Evolutionary conservation across 2,113 vertebrate genomes (phyloP).

Genomic region (Dasyprocta punctata): DNA sequence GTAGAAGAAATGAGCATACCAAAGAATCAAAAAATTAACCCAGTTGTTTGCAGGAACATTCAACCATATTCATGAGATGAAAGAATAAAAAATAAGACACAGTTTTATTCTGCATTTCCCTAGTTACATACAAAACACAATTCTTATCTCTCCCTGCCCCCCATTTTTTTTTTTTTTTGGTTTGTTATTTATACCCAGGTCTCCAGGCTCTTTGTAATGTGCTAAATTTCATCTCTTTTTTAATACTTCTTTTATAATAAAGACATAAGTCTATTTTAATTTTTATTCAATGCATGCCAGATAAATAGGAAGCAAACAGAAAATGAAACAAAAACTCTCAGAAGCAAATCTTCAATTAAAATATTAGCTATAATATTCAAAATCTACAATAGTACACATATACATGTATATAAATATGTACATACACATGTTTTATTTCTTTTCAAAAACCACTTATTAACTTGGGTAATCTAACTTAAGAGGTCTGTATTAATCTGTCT

Average conservation of each 20-base stretch:
- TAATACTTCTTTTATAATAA: background rate
- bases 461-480: background rate
- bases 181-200: background rate
- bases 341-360: slow-evolving; percentile 30
- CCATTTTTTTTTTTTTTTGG: slow-evolving; percentile 38
- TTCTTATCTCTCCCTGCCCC: slow-evolving; percentile 38
- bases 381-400: background rate
- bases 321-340: slow-evolving; percentile 38
- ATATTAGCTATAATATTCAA: background rate
- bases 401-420: background rate
- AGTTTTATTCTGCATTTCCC: slow-evolving; percentile 81
- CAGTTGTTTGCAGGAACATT: slow-evolving; percentile 91
- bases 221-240: background rate
- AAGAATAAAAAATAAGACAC: slow-evolving; percentile 85
- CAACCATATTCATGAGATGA: slow-evolving; percentile 92
- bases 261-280: slow-evolving; percentile 23
- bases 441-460: slow-evolving; percentile 4
- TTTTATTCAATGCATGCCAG: background rate
- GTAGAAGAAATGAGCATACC: slow-evolving; percentile 91
- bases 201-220: background rate
- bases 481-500: background rate
- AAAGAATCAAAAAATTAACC: slow-evolving; percentile 93
- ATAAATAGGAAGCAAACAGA: slow-evolving; percentile 31
- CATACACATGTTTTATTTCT: background rate
- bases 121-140: slow-evolving; percentile 79